phyloP scores from a whole-genome alignment of 2,113 vertebrate genomes.

The Cyphomyrus discorhynchus region DNA sequence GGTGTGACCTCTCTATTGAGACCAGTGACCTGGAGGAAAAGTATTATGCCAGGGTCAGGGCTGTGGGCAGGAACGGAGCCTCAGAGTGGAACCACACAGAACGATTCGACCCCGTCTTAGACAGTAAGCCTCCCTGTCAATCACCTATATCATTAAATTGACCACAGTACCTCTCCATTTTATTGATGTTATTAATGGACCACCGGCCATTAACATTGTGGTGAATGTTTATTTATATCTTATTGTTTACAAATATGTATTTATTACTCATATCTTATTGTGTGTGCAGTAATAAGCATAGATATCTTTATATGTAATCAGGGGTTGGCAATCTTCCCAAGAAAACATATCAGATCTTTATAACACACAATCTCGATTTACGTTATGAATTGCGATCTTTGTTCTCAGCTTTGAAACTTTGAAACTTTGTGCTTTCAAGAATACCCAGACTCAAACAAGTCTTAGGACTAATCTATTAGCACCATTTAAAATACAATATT shows the following conservation, averaged over 20 bases:
- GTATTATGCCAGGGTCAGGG: slow-evolving; percentile 73
- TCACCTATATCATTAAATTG: not conserved
- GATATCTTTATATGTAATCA: not conserved
- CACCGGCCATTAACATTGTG: no score
- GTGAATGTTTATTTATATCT: not conserved
- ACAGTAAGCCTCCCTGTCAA: slow-evolving; percentile 69
- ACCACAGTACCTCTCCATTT: not conserved
- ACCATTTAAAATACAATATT: no score
- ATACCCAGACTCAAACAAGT: no score
- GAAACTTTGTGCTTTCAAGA: no score
- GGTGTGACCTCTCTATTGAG: slow-evolving; percentile 79
- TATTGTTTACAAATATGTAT: not conserved
- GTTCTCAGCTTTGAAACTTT: no score
- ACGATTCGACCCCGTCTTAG: slow-evolving; percentile 68
- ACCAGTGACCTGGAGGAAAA: slow-evolving; percentile 61
- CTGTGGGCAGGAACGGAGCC: slow-evolving; percentile 37
- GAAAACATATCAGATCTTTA: no score
- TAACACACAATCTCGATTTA: no score
- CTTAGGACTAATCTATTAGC: no score
- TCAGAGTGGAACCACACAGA: slow-evolving; percentile 66
- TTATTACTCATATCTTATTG: not conserved
- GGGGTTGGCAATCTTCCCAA: no score
- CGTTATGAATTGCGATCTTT: no score
- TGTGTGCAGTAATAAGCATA: not conserved
- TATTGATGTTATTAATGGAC: not conserved